Evolutionary conservation across 2,113 vertebrate genomes (phyloP).

Genomic region (Nycticorax nycticorax): DNA sequence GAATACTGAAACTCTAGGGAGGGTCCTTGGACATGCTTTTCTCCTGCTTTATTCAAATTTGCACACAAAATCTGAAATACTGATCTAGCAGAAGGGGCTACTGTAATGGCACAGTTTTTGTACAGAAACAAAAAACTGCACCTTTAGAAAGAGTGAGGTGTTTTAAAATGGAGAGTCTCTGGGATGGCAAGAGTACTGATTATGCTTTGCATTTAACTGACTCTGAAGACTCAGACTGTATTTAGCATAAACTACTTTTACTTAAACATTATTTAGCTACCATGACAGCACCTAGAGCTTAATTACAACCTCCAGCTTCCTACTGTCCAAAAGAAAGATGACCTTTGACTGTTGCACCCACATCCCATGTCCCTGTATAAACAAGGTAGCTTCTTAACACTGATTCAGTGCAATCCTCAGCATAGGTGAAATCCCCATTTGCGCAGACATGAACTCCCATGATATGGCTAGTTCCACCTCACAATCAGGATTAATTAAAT

Average conservation of each 20-base stretch:
- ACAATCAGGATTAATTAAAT: neutral
- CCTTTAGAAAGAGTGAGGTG: neutral
- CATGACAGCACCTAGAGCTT: neutral
- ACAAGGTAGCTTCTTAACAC: neutral
- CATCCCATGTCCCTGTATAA: neutral
- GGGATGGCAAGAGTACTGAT: neutral
- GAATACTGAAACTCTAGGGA: neutral
- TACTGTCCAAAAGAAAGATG: neutral
- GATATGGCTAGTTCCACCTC: neutral
- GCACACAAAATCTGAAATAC: neutral
- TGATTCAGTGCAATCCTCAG: neutral
- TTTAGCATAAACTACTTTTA: neutral
- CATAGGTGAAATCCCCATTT: neutral
- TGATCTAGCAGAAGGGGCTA: neutral
- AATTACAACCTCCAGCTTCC: neutral
- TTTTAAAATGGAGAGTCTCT: neutral
- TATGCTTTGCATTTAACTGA: neutral
- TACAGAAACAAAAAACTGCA: neutral
- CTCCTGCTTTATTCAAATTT: neutral
- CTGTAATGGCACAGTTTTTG: neutral
- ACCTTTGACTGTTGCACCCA: neutral
- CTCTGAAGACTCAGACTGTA: neutral
- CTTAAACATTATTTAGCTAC: neutral
- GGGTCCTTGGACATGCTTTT: neutral
- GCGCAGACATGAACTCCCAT: rapidly evolving